A percentile compares a stretch with the other conserved stretches of the same genome.
These are phyloP conservation scores for Pterocles burchelli DNA, from an alignment of 2,113 vertebrate species.

Conservation along the genomic window DNA sequence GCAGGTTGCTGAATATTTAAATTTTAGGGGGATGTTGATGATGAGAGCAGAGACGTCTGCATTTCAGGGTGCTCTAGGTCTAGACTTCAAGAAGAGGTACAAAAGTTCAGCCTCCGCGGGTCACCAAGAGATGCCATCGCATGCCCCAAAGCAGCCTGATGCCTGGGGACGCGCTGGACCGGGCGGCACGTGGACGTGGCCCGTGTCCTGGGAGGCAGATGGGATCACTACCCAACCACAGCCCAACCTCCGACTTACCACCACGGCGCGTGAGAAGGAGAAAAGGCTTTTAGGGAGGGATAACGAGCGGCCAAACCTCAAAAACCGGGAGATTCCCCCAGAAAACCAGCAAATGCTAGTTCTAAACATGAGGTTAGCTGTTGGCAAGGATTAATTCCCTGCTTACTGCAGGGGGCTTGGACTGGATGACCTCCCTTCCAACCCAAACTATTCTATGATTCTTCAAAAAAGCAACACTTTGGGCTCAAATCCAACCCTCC, in stretches of 20 bases:
- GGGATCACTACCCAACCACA: neutral
- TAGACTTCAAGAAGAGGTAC: neutral
- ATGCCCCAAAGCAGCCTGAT: neutral
- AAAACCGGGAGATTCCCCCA: neutral
- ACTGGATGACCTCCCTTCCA: too few species aligned
- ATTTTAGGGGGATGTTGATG: neutral
- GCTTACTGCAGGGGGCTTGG: too few species aligned
- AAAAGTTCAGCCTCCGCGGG: rapidly evolving
- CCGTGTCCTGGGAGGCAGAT: rapidly evolving
- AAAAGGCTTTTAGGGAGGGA: neutral
- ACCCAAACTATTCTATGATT: neutral
- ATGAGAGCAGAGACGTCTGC: neutral
- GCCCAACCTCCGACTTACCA: neutral
- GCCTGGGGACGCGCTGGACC: rapidly evolving
- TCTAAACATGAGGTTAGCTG: rapidly evolving
- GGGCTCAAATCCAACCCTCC: neutral
- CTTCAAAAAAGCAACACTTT: neutral
- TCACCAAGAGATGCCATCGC: rapidly evolving
- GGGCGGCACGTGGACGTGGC: rapidly evolving
- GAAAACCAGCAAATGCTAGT: neutral
- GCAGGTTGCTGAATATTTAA: neutral
- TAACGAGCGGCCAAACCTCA: conserved; percentile 38
- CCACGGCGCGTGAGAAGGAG: neutral
- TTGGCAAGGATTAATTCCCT: neutral
- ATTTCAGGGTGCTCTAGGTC: rapidly evolving